phyloP scores from a whole-genome alignment of 2,113 vertebrate species.

The Myxocyprinus asiaticus region DNA sequence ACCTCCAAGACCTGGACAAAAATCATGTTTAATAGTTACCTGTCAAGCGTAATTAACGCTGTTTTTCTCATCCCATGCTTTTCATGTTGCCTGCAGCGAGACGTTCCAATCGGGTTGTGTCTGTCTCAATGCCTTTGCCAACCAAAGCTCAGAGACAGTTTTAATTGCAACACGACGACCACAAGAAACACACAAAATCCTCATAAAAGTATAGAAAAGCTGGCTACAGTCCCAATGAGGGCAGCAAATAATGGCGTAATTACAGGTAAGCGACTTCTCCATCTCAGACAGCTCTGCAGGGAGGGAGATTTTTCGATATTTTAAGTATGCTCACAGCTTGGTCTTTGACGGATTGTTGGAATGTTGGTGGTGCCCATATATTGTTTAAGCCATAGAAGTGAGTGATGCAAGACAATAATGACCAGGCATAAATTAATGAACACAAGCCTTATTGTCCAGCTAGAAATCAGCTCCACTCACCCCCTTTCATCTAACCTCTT shows the following conservation, averaged over 20 bases:
- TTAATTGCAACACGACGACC: slow-evolving; percentile 95
- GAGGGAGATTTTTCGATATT: slow-evolving; percentile 52
- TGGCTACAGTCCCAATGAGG: slow-evolving; percentile 89
- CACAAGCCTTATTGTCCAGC: background rate
- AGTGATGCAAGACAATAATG: background rate
- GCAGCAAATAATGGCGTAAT: slow-evolving; percentile 93
- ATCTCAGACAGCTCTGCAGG: slow-evolving; percentile 64
- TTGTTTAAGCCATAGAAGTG: background rate
- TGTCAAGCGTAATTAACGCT: slow-evolving; percentile 97
- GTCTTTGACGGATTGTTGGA: background rate
- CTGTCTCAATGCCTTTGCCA: slow-evolving; percentile 91
- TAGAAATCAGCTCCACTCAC: no score
- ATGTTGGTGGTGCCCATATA: background rate
- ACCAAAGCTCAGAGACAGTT: slow-evolving; percentile 91
- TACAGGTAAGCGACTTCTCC: slow-evolving; percentile 89
- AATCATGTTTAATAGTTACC: slow-evolving; percentile 89
- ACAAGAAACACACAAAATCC: slow-evolving; percentile 96
- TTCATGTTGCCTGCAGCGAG: slow-evolving; percentile 89
- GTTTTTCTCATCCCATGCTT: slow-evolving; percentile 91
- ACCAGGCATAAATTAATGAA: background rate
- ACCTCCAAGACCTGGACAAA: slow-evolving; percentile 78
- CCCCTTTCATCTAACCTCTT: no score
- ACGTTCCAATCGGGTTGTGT: slow-evolving; percentile 70
- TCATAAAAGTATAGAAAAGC: slow-evolving; percentile 91
- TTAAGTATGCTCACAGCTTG: slow-evolving; percentile 41